Evolutionary conservation across 2,113 vertebrate genomes (phyloP).

Genomic region (Vidua chalybeata): DNA sequence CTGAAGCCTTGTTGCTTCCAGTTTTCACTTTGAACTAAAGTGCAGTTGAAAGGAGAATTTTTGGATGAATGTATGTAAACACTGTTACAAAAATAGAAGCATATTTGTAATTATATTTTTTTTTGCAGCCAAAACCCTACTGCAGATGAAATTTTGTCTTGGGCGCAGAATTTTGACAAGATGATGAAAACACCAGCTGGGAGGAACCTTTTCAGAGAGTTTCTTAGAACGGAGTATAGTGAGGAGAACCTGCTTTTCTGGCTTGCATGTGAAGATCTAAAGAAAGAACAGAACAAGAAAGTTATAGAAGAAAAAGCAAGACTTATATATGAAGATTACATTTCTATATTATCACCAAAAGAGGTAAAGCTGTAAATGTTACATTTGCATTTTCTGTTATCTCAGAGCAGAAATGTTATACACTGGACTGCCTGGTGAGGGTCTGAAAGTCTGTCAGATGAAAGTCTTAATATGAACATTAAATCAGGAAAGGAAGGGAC

Average conservation of each 20-base stretch:
- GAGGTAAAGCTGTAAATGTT: constrained; percentile 81
- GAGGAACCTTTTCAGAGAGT: constrained; percentile 91
- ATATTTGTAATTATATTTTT: constrained; percentile 22
- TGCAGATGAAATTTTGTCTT: constrained; percentile 91
- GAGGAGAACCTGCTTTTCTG: constrained; percentile 99
- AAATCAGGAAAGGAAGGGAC: background rate
- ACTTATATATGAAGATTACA: constrained; percentile 97
- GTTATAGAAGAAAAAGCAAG: constrained; percentile 91
- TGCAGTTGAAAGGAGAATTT: background rate
- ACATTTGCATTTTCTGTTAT: background rate
- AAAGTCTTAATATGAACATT: background rate
- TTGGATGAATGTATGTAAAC: constrained; percentile 14
- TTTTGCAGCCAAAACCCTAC: constrained; percentile 82
- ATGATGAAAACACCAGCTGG: constrained; percentile 94
- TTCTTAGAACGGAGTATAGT: constrained; percentile 96
- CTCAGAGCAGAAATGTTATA: background rate
- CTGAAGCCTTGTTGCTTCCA: background rate
- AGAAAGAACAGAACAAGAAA: constrained; percentile 86
- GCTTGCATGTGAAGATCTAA: constrained; percentile 96
- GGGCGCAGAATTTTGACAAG: constrained; percentile 97
- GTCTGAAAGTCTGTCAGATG: background rate
- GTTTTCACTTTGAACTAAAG: background rate
- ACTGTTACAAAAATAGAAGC: constrained; percentile 39
- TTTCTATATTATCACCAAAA: constrained; percentile 98
- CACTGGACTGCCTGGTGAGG: background rate